phyloP scores from a whole-genome alignment of 2,888 invertebrate species.

The Limulus polyphemus region DNA sequence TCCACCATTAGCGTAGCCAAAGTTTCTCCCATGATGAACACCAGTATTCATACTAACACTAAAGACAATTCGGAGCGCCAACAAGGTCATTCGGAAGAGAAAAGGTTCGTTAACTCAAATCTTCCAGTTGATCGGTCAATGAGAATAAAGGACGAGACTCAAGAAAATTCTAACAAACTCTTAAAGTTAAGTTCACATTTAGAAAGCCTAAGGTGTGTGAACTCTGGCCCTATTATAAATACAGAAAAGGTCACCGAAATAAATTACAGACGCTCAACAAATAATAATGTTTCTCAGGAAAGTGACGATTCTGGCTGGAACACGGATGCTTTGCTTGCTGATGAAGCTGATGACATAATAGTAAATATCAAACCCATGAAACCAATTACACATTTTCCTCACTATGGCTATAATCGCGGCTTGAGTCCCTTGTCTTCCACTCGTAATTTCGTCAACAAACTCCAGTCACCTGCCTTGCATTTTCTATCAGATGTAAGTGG shows the following conservation, averaged over 20 bases:
- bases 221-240: no score
- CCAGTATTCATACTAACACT: neutral
- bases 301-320: no score
- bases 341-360: slow-evolving; percentile 46
- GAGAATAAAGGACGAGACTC: no score
- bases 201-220: neutral
- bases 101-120: no score
- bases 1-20: slow-evolving; percentile 41
- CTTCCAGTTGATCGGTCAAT: no score
- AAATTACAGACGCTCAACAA: no score
- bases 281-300: no score
- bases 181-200: neutral
- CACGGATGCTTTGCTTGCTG: slow-evolving; percentile 8
- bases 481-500: no score
- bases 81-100: no score
- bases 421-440: slow-evolving; percentile 24
- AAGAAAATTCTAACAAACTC: neutral
- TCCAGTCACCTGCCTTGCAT: no score
- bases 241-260: no score
- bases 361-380: slow-evolving; percentile 83
- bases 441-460: neutral
- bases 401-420: slow-evolving; percentile 31
- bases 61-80: no score
- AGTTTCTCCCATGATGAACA: slow-evolving; percentile 59
- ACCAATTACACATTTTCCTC: slow-evolving; percentile 47